Evolutionary conservation across 2,797 vertebrate species (phyloP).

Genomic region (Odontamblyopus lacepedii): DNA sequence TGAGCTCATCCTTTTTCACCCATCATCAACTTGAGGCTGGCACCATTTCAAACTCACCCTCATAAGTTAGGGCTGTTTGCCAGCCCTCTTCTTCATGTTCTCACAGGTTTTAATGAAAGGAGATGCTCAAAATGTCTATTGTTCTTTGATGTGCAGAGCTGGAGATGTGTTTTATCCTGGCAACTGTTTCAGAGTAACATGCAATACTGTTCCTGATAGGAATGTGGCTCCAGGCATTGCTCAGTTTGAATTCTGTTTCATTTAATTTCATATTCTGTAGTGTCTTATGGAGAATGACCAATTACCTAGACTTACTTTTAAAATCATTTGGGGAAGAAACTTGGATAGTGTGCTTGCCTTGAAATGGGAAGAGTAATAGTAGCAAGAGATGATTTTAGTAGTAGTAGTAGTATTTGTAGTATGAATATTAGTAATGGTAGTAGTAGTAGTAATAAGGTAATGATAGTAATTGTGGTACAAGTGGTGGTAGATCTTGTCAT

Average conservation of each 20-base stretch:
- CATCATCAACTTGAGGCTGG: constrained; percentile 44
- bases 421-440: too few relatives aligned
- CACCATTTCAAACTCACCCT: constrained; percentile 31
- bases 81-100: constrained; percentile 49
- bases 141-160: constrained; percentile 61
- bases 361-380: background rate
- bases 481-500: too few relatives aligned
- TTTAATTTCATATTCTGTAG: constrained; percentile 6
- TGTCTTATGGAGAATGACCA: background rate
- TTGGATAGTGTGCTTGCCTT: too few relatives aligned
- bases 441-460: too few relatives aligned
- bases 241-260: constrained; percentile 43
- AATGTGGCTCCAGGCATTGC: constrained; percentile 53
- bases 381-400: too few relatives aligned
- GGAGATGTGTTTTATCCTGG: constrained; percentile 57
- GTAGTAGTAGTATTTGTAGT: too few relatives aligned
- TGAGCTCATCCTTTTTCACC: constrained; percentile 37
- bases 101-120: constrained; percentile 59
- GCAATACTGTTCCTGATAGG: constrained; percentile 46
- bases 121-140: constrained; percentile 30
- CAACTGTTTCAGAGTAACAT: constrained; percentile 53
- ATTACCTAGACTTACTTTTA: background rate
- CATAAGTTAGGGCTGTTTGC: constrained; percentile 48
- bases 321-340: background rate
- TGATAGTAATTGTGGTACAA: too few relatives aligned